These are phyloP conservation scores for Dasyprocta punctata DNA, from an alignment of 2,113 vertebrate genomes.

Conservation along the genomic window DNA sequence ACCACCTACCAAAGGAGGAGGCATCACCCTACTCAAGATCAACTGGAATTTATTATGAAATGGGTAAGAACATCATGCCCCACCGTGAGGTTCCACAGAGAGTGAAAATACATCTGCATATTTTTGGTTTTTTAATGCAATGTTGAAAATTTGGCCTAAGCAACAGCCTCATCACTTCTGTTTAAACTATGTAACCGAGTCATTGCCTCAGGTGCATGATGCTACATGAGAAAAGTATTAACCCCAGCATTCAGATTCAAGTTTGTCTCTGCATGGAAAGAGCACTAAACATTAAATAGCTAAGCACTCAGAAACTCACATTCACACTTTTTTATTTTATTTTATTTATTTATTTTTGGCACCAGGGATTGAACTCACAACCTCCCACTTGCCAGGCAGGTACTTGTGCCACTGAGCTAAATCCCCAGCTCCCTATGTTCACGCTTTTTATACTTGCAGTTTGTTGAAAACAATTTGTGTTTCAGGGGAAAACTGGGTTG, in stretches of 20 bases:
- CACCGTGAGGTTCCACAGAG: rapidly evolving
- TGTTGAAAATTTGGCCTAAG: rapidly evolving
- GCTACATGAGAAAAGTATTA: not conserved
- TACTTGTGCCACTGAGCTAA: too few relatives aligned
- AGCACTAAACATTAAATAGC: not conserved
- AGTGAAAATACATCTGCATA: rapidly evolving
- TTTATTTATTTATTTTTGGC: too few relatives aligned
- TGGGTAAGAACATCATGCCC: not conserved
- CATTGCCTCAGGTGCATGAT: not conserved
- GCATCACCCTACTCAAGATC: not conserved
- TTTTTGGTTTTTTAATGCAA: not conserved
- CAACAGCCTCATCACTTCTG: not conserved
- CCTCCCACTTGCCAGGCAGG: too few relatives aligned
- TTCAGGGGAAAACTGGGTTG: not conserved
- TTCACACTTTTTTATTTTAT: not conserved
- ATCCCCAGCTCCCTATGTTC: not conserved
- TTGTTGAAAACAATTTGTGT: not conserved
- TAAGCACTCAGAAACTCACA: not conserved
- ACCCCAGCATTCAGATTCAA: not conserved
- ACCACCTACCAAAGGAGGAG: not conserved
- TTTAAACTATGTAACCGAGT: not conserved
- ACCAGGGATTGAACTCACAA: too few relatives aligned
- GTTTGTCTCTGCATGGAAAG: not conserved
- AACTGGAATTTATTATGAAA: not conserved
- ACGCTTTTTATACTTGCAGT: not conserved